Percentiles rank a stretch among this genome's conserved stretches.
These are phyloP conservation scores for Camponotus pennsylvanicus DNA, from an alignment of 1,140 invertebrate genomes.

Conservation along the genomic window DNA sequence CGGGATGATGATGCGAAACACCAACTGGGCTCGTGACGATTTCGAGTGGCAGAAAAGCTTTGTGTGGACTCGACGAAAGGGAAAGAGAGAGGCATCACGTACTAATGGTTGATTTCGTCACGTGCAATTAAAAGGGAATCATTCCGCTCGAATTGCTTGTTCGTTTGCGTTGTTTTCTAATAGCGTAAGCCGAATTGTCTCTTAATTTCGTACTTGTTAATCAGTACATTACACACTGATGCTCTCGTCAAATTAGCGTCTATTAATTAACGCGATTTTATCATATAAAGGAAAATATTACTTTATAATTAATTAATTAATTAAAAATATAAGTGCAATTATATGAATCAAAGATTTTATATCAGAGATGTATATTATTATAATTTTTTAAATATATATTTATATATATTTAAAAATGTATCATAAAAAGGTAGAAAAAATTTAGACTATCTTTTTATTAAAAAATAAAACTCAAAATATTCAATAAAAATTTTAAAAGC, in stretches of 20 bases:
- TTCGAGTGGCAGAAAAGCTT: conserved; percentile 49
- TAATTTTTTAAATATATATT: background rate
- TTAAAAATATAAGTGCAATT: background rate
- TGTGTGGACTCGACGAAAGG: conserved; percentile 14
- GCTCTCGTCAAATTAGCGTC: background rate
- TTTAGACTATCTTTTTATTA: background rate
- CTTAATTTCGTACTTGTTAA: conserved; percentile 26
- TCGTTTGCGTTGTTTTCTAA: conserved; percentile 58
- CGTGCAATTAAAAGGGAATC: conserved; percentile 63
- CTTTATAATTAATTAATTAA: background rate
- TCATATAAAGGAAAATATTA: background rate
- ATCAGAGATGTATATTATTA: background rate
- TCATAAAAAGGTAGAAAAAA: background rate
- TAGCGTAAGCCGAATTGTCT: background rate
- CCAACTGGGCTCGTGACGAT: conserved; percentile 22
- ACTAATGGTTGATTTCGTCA: conserved; percentile 56
- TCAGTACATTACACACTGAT: conserved; percentile 31
- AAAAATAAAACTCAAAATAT: background rate
- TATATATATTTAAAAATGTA: background rate
- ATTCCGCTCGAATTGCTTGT: conserved; percentile 59
- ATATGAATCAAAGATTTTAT: background rate
- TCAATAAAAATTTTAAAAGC: background rate
- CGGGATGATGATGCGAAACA: conserved; percentile 52
- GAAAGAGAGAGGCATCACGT: conserved; percentile 52
- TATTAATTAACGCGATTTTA: conserved; percentile 1